A percentile compares a stretch with the other conserved stretches of the same genome.
Evolutionary conservation across 2,888 invertebrate genomes (phyloP).

Genomic region (Cheilosia variabilis): DNA sequence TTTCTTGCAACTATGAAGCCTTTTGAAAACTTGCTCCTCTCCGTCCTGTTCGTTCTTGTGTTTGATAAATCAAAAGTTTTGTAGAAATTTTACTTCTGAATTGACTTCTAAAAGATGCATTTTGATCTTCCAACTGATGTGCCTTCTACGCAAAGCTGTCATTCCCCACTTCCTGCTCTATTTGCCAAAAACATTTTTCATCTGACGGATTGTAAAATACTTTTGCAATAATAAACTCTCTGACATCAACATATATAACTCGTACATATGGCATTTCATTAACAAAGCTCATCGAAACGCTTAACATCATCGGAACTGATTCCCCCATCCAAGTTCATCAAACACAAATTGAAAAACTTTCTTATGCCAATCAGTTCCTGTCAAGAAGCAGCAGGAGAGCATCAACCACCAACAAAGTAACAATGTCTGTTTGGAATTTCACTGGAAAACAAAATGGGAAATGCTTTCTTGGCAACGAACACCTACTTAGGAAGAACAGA

Average conservation of each 20-base stretch:
- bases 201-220: background rate
- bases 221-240: slow-evolving; percentile 1
- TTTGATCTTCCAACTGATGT: too few relatives aligned
- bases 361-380: slow-evolving; percentile 33
- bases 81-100: too few relatives aligned
- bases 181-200: background rate
- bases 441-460: slow-evolving; percentile 7
- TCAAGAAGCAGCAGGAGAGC: slow-evolving; percentile 11
- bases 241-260: slow-evolving; percentile 37
- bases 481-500: slow-evolving; percentile 64
- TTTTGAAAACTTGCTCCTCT: too few relatives aligned
- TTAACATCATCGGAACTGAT: slow-evolving; percentile 36
- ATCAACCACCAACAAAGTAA: slow-evolving; percentile 18
- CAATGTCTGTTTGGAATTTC: slow-evolving; percentile 42
- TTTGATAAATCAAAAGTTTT: too few relatives aligned
- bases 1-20: too few relatives aligned
- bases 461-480: slow-evolving; percentile 65
- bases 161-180: background rate
- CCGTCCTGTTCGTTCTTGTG: too few relatives aligned
- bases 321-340: background rate
- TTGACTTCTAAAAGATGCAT: too few relatives aligned
- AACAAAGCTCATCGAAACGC: slow-evolving; percentile 35
- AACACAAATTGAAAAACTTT: slow-evolving; percentile 73
- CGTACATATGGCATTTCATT: slow-evolving; percentile 25
- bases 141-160: too few relatives aligned